phyloP scores from a whole-genome alignment of 1,140 invertebrate species.

The Atta cephalotes region DNA sequence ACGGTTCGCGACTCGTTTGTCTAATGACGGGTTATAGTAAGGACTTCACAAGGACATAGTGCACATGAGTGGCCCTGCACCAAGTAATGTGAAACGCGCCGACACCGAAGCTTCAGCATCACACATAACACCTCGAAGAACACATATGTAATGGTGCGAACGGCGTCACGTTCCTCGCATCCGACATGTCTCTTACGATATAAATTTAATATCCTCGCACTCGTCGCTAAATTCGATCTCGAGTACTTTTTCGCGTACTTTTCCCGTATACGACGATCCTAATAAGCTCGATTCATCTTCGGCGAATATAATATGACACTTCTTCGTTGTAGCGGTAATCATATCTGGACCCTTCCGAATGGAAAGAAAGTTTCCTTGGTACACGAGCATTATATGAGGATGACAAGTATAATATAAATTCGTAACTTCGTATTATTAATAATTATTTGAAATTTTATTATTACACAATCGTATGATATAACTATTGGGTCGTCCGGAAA shows the following conservation, averaged over 20 bases:
- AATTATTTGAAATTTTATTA: not conserved
- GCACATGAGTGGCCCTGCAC: conserved; percentile 2
- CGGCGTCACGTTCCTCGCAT: not conserved
- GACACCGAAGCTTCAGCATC: not conserved
- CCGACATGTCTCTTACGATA: not conserved
- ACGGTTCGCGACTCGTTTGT: not conserved
- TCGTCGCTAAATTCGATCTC: conserved; percentile 15
- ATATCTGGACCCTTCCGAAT: not conserved
- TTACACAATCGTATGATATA: not conserved
- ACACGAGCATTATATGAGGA: too few relatives aligned
- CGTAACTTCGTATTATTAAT: not conserved
- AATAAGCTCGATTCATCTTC: not conserved
- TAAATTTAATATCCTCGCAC: conserved; percentile 39
- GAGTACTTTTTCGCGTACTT: not conserved
- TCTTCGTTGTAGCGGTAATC: not conserved
- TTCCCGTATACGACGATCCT: not conserved
- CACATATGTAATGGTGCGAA: conserved; percentile 14
- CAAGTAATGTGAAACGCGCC: conserved; percentile 23
- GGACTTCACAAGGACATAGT: conserved; percentile 21
- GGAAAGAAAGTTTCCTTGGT: not conserved
- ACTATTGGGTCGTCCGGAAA: too few relatives aligned
- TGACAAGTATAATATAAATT: too few relatives aligned
- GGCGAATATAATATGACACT: not conserved
- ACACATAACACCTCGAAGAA: conserved; percentile 16
- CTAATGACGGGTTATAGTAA: not conserved